Evolutionary conservation across 2,888 invertebrate species (phyloP).

Genomic region (Oligia fasciuncula): DNA sequence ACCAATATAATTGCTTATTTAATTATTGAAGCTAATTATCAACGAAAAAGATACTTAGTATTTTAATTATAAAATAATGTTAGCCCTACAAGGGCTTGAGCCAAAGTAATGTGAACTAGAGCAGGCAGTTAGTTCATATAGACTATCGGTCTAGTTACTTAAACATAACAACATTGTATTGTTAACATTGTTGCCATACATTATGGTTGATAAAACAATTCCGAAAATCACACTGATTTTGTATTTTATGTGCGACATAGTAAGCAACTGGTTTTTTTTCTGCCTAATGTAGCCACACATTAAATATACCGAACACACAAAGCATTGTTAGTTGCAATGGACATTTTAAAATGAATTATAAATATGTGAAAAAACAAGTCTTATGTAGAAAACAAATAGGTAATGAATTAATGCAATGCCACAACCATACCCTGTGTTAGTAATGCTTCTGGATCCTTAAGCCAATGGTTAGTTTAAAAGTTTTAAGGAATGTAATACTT

Average conservation of each 20-base stretch:
- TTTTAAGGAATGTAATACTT: slow-evolving; percentile 28
- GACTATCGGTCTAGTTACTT: not conserved
- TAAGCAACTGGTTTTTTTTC: not conserved
- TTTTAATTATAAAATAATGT: not conserved
- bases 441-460: not conserved
- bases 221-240: not conserved
- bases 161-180: slow-evolving; percentile 15
- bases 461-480: slow-evolving; percentile 22
- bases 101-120: slow-evolving; percentile 15
- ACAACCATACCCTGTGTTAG: slow-evolving; percentile 28
- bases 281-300: not conserved
- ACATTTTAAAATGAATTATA: not conserved
- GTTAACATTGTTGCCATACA: slow-evolving; percentile 4
- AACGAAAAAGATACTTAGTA: not conserved
- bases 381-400: not conserved
- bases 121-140: not conserved
- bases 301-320: not conserved
- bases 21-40: slow-evolving; percentile 9
- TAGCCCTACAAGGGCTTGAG: not conserved
- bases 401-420: not conserved
- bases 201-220: not conserved
- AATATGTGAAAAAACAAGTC: not conserved
- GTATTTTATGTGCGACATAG: not conserved
- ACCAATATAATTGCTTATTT: not conserved
- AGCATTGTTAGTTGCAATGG: not conserved